These are phyloP conservation scores for Acrobasis consociella DNA, from an alignment of 2,888 invertebrate genomes.

Conservation along the genomic window DNA sequence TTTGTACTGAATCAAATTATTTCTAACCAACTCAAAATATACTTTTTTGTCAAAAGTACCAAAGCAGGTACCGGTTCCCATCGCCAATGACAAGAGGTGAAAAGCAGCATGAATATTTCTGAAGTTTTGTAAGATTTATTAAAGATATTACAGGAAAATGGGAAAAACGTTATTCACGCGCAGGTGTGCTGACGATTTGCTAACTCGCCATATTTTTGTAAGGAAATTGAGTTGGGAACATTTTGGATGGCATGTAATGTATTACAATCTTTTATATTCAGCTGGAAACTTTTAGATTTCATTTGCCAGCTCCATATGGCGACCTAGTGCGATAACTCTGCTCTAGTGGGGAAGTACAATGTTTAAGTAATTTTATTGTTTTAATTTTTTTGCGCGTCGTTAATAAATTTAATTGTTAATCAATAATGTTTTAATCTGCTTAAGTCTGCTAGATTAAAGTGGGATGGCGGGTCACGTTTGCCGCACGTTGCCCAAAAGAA, in stretches of 20 bases:
- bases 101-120: slow-evolving; percentile 65
- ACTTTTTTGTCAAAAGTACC: too few relatives aligned
- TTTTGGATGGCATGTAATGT: slow-evolving; percentile 40
- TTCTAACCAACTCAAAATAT: too few relatives aligned
- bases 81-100: slow-evolving; percentile 47
- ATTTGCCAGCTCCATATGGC: slow-evolving; percentile 1
- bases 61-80: slow-evolving; percentile 27
- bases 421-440: too few relatives aligned
- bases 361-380: too few relatives aligned
- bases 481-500: too few relatives aligned
- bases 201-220: slow-evolving; percentile 77
- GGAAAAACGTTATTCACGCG: slow-evolving; percentile 73
- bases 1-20: too few relatives aligned
- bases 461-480: too few relatives aligned
- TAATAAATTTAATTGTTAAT: too few relatives aligned
- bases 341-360: neutral
- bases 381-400: too few relatives aligned
- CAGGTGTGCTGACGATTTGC: slow-evolving; percentile 81
- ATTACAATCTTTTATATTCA: slow-evolving; percentile 41
- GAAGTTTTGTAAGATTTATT: slow-evolving; percentile 73
- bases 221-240: slow-evolving; percentile 66
- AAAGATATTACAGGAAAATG: slow-evolving; percentile 72
- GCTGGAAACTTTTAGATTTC: neutral
- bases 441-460: too few relatives aligned
- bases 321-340: neutral